A percentile compares a stretch with the other conserved stretches of the same genome.
Evolutionary conservation across 1,140 invertebrate species (phyloP).

Genomic region (Plodia interpunctella): DNA sequence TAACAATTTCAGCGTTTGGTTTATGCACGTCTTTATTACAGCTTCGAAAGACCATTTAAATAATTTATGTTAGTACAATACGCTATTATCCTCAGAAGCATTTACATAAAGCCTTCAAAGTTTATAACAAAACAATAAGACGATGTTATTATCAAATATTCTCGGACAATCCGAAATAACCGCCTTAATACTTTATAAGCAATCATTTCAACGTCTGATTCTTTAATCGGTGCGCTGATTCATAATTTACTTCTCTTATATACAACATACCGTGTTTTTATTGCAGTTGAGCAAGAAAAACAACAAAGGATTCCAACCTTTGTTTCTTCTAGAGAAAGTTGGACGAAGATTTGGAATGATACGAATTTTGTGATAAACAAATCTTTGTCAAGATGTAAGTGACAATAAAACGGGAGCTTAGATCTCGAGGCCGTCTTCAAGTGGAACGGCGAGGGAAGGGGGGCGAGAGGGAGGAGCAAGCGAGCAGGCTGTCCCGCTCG

Average conservation of each 20-base stretch:
- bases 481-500: conserved; percentile 46
- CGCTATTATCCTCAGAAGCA: conserved; percentile 17
- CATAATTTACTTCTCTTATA: conserved; percentile 52
- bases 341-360: conserved; percentile 21
- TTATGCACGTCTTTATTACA: background rate
- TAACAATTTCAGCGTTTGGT: no score
- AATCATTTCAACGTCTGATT: conserved; percentile 57
- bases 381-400: conserved; percentile 68
- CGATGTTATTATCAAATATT: conserved; percentile 51
- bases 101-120: conserved; percentile 18
- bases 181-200: conserved; percentile 56
- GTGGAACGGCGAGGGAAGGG: conserved; percentile 40
- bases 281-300: conserved; percentile 4
- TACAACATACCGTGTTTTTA: conserved; percentile 21
- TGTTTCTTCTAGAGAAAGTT: conserved; percentile 24
- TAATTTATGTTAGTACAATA: background rate
- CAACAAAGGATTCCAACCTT: conserved; percentile 27
- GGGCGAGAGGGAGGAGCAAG: conserved; percentile 28
- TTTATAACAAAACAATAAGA: conserved; percentile 34
- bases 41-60: background rate
- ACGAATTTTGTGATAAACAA: conserved; percentile 53
- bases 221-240: conserved; percentile 57
- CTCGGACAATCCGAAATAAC: conserved; percentile 52
- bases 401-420: conserved; percentile 73
- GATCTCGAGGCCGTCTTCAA: conserved; percentile 68